Base-by-base conservation (phyloP, 2,113 vertebrate genomes). In the Otocyon megalotis region DNA sequence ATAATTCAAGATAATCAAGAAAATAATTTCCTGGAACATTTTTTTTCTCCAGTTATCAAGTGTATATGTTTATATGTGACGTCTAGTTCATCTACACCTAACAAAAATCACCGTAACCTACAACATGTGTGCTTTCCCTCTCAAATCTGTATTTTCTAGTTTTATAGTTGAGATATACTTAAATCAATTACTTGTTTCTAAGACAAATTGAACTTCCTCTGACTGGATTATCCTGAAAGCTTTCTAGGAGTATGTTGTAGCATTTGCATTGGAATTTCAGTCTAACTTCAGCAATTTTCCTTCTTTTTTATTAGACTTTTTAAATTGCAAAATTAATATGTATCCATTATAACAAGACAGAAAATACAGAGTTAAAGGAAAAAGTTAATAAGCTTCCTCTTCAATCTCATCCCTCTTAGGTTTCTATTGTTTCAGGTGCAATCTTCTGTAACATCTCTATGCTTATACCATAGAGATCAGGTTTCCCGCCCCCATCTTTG, bases 291-390 rank as follows among this genome's bases (percentile, higher is more conserved):
- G 62, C 15, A 65, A 74, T 77, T 95, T 93, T 87, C 16, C 30
- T 58, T 24, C 43, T 77, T 72, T 43, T 12, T 80, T 37, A 35
- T 32, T 60, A 43, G 17, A 53, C 56, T 48, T 90, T 74, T 89
- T 16, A 94, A 88, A 72, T 94, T 60, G 82, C 0, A 85, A 94
- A 90, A 93, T 88, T 35, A 65, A 80, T 48, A 22, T 85, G 32
- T 81, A 60, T 77, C 80, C 20, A 96, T 63, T 93, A 22, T 90
- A 94, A 79, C 3, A 56, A 92, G 37, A 92, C 28, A 97, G 88
- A 65, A 37, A 85, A 85, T 63, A 58, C 5, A 85, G 37, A 84
- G 8, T 89, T 82, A 28, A 96, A 69, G 5, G 5, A 71, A 60
- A 86, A 77, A 77, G 8, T 87, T 62, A 77, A 63, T 53, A 81